Percentiles rank a stretch among this genome's conserved stretches.
These are phyloP conservation scores for Notarius lentiginosus DNA, from an alignment of 2,113 vertebrate species.

Conservation along the genomic window DNA sequence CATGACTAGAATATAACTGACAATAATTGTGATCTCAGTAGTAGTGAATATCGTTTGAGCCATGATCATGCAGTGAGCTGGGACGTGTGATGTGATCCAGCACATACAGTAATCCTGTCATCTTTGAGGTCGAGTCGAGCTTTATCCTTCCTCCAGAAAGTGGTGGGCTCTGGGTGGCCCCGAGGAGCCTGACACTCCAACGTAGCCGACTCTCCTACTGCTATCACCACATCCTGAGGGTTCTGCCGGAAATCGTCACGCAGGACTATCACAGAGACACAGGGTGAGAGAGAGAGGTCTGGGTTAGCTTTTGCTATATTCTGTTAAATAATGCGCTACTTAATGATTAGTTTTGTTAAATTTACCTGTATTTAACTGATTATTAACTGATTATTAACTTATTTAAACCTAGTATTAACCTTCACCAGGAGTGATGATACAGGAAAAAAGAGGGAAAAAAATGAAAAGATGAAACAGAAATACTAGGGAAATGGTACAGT, in stretches of 20 bases:
- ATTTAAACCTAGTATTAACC: not conserved
- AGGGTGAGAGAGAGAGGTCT: not conserved
- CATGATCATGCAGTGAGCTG: not conserved
- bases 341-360: not conserved
- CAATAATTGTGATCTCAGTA: not conserved
- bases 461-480: not conserved
- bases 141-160: slow-evolving; percentile 99
- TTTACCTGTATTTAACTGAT: not conserved
- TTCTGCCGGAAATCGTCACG: slow-evolving; percentile 98
- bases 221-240: slow-evolving; percentile 93
- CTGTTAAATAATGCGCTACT: not conserved
- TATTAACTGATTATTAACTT: not conserved
- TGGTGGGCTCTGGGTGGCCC: slow-evolving; percentile 95
- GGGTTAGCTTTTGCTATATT: not conserved
- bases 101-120: slow-evolving; percentile 94
- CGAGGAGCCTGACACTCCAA: slow-evolving; percentile 94
- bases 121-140: slow-evolving; percentile 90
- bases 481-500: too few species aligned
- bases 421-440: not conserved
- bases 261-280: slow-evolving; percentile 77
- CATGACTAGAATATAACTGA: not conserved
- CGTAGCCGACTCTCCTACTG: slow-evolving; percentile 93
- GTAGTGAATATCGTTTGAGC: not conserved
- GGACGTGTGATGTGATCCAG: not conserved
- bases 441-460: not conserved